A percentile compares a stretch with the other conserved stretches of the same genome.
Conservation (phyloP, 2,888 invertebrate genomes). For the Thecocarcelia acutangulata region DNA sequence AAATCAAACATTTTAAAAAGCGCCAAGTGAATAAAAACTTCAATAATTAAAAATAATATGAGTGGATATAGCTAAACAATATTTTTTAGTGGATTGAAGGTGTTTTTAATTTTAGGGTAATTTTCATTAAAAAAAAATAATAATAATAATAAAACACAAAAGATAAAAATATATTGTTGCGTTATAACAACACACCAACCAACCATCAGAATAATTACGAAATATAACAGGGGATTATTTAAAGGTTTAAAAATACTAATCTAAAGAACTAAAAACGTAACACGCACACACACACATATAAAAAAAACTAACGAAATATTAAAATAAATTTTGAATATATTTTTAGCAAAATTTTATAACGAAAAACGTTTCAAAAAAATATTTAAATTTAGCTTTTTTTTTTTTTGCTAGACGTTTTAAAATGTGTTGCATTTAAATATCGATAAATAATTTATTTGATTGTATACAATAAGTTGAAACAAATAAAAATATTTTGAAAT, state of each 20-base stretch:
- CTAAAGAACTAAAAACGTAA: conserved; percentile 59
- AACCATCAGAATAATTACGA: neutral
- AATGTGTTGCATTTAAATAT: conserved; percentile 22
- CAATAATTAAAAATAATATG: conserved; percentile 7
- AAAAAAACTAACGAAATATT: conserved; percentile 31
- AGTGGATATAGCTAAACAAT: conserved; percentile 29
- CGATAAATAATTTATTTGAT: conserved; percentile 24
- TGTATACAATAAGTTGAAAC: conserved; percentile 24
- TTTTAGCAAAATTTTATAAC: conserved; percentile 37
- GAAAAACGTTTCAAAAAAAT: neutral
- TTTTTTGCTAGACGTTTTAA: conserved; percentile 16
- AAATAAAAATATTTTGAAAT: conserved; percentile 29
- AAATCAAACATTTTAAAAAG: conserved; percentile 48
- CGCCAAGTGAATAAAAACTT: conserved; percentile 46
- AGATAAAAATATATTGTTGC: conserved; percentile 36
- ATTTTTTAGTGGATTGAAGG: conserved; percentile 29
- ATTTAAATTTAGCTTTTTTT: neutral
- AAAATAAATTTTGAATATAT: neutral
- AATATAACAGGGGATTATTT: conserved; percentile 3
- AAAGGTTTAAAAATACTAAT: conserved; percentile 44
- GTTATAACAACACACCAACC: conserved; percentile 1
- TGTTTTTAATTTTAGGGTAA: conserved; percentile 10
- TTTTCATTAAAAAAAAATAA: conserved; percentile 47
- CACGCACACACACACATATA: conserved; percentile 63
- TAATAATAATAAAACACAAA: too few relatives aligned